Percentiles rank a stretch among this genome's conserved stretches.
Evolutionary conservation across 1,140 invertebrate species (phyloP).

Genomic region (Pantala flavescens): DNA sequence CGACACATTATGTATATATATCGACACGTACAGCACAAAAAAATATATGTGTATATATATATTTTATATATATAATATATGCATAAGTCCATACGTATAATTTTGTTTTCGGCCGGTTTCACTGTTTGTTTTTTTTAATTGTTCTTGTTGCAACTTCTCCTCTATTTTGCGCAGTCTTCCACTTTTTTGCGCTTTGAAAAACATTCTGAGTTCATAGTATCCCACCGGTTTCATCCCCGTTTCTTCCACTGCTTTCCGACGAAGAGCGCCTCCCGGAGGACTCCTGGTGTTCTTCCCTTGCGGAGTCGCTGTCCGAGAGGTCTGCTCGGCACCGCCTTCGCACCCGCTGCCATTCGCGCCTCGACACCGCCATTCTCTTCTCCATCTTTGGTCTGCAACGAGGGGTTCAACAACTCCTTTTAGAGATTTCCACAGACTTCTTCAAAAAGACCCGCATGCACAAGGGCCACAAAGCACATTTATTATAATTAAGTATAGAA

Average conservation of each 20-base stretch:
- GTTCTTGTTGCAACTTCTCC: neutral
- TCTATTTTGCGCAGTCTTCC: too few relatives aligned
- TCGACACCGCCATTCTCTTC: neutral
- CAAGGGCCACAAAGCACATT: too few relatives aligned
- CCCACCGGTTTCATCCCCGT: neutral
- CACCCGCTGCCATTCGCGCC: neutral
- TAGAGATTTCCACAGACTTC: neutral
- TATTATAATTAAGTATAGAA: too few relatives aligned
- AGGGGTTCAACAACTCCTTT: neutral
- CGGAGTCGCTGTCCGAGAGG: neutral
- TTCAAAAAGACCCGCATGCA: neutral
- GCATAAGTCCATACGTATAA: neutral
- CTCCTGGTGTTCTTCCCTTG: too few relatives aligned
- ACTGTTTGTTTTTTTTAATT: neutral
- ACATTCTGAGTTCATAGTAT: neutral
- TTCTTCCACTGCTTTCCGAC: neutral
- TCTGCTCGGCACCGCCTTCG: neutral
- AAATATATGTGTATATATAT: conserved; percentile 7
- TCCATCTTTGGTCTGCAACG: neutral
- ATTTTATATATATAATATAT: neutral
- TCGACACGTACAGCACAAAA: conserved; percentile 5
- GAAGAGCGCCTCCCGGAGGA: neutral
- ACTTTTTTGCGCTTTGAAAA: too few relatives aligned
- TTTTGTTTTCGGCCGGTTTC: conserved; percentile 6
- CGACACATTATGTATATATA: conserved; percentile 8